Evolutionary conservation across 2,113 vertebrate genomes (phyloP).

Genomic region (Sinocyclocheilus anophthalmus): DNA sequence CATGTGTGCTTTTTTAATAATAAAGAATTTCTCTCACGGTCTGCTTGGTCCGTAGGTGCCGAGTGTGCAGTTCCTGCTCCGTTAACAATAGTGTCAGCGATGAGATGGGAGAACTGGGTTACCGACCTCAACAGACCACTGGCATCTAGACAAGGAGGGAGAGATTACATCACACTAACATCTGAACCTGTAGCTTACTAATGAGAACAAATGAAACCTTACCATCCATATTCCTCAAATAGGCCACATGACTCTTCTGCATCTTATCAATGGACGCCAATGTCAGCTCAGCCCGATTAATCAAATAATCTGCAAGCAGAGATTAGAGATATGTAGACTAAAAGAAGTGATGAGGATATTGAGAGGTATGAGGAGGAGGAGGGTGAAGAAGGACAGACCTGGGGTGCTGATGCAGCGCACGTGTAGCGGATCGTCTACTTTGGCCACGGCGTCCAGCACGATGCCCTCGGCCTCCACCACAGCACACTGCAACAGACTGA

Average conservation of each 20-base stretch:
- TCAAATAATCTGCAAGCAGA: constrained; percentile 83
- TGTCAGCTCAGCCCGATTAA: constrained; percentile 80
- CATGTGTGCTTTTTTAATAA: neutral
- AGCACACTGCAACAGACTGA: constrained; percentile 75
- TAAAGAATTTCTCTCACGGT: constrained; percentile 78
- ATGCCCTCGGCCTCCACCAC: constrained; percentile 81
- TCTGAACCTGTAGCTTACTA: neutral
- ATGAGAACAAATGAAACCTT: constrained; percentile 29
- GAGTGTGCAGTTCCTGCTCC: constrained; percentile 83
- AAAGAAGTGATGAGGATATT: neutral
- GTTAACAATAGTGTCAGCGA: constrained; percentile 86
- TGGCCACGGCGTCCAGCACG: constrained; percentile 83
- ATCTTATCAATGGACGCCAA: constrained; percentile 80
- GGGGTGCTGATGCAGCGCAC: constrained; percentile 83
- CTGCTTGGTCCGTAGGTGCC: constrained; percentile 85
- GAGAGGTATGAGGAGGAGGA: neutral
- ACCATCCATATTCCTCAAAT: constrained; percentile 79
- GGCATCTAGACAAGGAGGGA: constrained; percentile 69
- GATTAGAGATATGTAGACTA: neutral
- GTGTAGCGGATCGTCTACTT: constrained; percentile 85
- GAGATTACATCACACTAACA: neutral
- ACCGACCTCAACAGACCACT: constrained; percentile 80
- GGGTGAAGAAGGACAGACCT: constrained; percentile 68
- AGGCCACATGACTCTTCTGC: constrained; percentile 73
- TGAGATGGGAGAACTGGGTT: constrained; percentile 85